Percentiles rank a stretch among this genome's conserved stretches.
phyloP scores from a whole-genome alignment of 2,113 vertebrate genomes.

The Misgurnus anguillicaudatus region DNA sequence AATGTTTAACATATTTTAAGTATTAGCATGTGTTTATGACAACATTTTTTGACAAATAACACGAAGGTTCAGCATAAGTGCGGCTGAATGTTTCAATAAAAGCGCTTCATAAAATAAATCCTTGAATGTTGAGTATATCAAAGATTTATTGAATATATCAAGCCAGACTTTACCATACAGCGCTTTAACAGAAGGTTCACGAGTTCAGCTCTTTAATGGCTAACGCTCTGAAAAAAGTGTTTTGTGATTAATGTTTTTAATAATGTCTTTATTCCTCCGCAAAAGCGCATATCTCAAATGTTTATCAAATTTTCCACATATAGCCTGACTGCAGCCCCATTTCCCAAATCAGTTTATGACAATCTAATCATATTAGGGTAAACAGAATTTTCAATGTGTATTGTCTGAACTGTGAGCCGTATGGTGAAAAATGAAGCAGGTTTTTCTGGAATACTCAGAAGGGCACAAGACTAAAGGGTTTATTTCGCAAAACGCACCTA shows the following conservation, averaged over 20 bases:
- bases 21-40: too few species aligned
- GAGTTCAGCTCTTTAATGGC: neutral
- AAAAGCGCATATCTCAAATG: conserved; percentile 43
- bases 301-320: conserved; percentile 37
- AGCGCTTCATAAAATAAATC: too few species aligned
- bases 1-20: too few species aligned
- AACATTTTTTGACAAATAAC: too few species aligned
- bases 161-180: too few species aligned
- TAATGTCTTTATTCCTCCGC: conserved; percentile 27
- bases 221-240: neutral
- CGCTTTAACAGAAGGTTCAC: neutral
- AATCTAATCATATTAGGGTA: conserved; percentile 37
- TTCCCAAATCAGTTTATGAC: conserved; percentile 41
- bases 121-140: too few species aligned
- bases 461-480: neutral
- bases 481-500: neutral
- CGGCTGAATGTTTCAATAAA: too few species aligned
- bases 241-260: conserved; percentile 43
- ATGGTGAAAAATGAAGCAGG: neutral
- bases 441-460: neutral
- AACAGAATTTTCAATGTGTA: neutral
- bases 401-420: neutral
- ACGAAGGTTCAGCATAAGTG: too few species aligned
- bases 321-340: conserved; percentile 19
- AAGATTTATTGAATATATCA: too few species aligned